Conservation (phyloP, 2,113 vertebrate genomes). For the Oenanthe oenanthe region DNA sequence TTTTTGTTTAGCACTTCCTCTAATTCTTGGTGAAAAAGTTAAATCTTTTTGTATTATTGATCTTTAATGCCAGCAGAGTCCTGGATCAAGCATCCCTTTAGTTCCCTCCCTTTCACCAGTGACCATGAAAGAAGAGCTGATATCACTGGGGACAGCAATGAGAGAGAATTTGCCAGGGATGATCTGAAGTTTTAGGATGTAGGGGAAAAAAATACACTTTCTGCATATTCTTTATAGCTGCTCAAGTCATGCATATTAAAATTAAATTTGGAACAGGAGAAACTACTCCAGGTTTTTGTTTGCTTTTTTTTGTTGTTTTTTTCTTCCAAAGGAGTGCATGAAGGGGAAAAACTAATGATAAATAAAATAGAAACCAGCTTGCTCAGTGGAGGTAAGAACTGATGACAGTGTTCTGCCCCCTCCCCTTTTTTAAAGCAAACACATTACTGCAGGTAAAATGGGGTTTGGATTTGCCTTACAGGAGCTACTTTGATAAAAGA, state of each 20-base stretch:
- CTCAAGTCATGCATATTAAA: neutral
- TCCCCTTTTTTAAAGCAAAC: neutral
- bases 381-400: neutral
- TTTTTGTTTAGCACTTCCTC: constrained; percentile 61
- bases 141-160: neutral
- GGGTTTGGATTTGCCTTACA: neutral
- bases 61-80: constrained; percentile 40
- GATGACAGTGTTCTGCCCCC: neutral
- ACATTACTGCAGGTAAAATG: neutral
- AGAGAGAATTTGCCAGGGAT: neutral
- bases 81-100: neutral
- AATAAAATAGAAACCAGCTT: neutral
- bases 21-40: constrained; percentile 59
- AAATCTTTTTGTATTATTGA: constrained; percentile 44
- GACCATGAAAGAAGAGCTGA: neutral
- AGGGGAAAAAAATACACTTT: fast-evolving
- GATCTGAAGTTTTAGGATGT: neutral
- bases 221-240: neutral
- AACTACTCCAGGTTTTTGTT: neutral
- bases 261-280: neutral
- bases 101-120: neutral
- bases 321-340: neutral
- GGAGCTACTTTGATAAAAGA: neutral
- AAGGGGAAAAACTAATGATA: neutral
- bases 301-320: neutral